A percentile compares a stretch with the other conserved stretches of the same genome.
These are phyloP conservation scores for Mormyrus hasselquistii DNA, from an alignment of 2,797 vertebrate genomes.

Conservation along the genomic window DNA sequence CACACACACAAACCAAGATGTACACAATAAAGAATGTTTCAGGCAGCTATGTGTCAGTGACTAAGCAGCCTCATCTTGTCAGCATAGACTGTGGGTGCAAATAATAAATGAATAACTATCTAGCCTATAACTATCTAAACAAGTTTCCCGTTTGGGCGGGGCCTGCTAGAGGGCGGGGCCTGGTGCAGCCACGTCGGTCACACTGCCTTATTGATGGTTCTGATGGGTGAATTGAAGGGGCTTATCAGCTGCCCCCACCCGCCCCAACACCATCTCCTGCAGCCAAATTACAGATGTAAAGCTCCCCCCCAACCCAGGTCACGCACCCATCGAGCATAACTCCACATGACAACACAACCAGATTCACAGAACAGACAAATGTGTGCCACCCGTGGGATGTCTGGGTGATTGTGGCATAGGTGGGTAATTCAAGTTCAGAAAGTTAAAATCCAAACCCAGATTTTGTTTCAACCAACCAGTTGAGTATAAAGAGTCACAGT, in stretches of 20 bases:
- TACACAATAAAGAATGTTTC: not conserved
- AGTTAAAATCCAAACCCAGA: not conserved
- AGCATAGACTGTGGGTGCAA: not conserved
- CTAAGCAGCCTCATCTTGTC: not conserved
- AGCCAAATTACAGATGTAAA: not conserved
- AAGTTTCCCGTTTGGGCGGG: not conserved
- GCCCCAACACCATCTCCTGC: not conserved
- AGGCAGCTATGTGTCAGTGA: not conserved
- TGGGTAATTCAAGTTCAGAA: not conserved
- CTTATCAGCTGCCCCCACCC: not conserved
- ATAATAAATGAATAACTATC: not conserved
- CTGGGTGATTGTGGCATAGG: not conserved
- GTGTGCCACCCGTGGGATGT: not conserved
- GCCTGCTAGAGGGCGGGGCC: not conserved
- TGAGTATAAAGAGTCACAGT: not conserved
- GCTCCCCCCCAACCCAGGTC: not conserved
- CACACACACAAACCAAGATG: not conserved
- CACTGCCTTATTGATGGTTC: not conserved
- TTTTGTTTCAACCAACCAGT: not conserved
- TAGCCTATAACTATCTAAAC: not conserved
- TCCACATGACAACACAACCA: not conserved
- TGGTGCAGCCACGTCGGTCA: not conserved
- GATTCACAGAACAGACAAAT: not conserved
- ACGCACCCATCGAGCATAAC: not conserved
- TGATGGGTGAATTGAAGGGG: not conserved